Conservation (phyloP, 2,113 vertebrate species). For the Gallinago paraguaiae region DNA sequence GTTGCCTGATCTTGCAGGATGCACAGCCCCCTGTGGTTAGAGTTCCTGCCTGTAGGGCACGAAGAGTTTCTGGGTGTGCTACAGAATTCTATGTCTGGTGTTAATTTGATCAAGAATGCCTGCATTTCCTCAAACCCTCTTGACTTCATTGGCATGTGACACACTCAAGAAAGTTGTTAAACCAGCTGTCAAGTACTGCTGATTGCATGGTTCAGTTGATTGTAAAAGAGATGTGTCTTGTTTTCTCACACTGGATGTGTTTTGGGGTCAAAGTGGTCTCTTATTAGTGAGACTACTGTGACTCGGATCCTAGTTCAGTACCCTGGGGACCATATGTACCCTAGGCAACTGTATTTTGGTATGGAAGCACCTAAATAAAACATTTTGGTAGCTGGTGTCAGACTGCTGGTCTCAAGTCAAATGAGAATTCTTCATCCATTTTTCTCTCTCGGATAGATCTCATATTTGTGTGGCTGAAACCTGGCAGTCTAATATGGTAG, state of each 20-base stretch:
- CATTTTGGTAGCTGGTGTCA: background rate
- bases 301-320: background rate
- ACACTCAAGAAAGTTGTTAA: background rate
- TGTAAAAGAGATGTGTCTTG: background rate
- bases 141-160: background rate
- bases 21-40: rapidly evolving
- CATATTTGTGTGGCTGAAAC: background rate
- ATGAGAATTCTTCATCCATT: background rate
- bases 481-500: background rate
- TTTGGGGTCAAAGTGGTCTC: background rate
- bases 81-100: background rate
- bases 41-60: background rate
- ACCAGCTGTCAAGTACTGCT: background rate
- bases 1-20: background rate
- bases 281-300: background rate
- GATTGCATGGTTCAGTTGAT: background rate
- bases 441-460: background rate
- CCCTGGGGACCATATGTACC: background rate
- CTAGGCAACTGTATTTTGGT: background rate
- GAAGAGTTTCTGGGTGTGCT: background rate
- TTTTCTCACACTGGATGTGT: background rate
- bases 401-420: background rate
- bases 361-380: background rate
- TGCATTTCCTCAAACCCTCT: background rate
- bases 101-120: background rate